Conservation (phyloP, 2,888 invertebrate genomes). For the Yponomeuta cagnagella region DNA sequence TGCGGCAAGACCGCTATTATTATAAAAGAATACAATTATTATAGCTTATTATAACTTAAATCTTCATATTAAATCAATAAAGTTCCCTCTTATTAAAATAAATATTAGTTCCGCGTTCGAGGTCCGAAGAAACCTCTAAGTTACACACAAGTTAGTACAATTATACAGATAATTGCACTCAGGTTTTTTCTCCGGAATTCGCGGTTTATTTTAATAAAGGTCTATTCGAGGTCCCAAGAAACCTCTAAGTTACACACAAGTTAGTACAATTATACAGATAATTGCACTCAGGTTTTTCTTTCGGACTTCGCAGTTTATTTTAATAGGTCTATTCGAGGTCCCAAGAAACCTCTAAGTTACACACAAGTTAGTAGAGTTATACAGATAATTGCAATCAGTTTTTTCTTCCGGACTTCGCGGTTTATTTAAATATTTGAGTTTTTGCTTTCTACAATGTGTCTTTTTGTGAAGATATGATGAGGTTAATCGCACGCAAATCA, state of each 20-base stretch:
- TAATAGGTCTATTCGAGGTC: constrained; percentile 17
- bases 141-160: neutral
- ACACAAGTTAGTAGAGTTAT: neutral
- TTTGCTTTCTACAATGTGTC: neutral
- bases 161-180: neutral
- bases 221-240: constrained; percentile 13
- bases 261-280: neutral
- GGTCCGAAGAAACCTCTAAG: neutral
- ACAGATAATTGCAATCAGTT: neutral
- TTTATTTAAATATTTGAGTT: constrained; percentile 19
- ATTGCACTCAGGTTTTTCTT: neutral
- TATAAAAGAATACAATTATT: too few relatives aligned
- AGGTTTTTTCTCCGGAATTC: constrained; percentile 16
- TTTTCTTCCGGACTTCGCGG: constrained; percentile 18
- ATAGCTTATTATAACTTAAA: too few relatives aligned
- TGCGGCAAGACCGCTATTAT: too few relatives aligned
- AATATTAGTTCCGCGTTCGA: constrained; percentile 35
- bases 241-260: neutral
- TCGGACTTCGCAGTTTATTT: constrained; percentile 20
- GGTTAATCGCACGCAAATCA: neutral
- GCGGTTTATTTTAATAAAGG: constrained; percentile 19
- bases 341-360: neutral
- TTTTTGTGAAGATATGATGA: constrained; percentile 31
- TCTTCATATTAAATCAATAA: too few relatives aligned
- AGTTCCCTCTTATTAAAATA: too few relatives aligned